phyloP scores from a whole-genome alignment of 1,140 invertebrate genomes.

The Drosophila arawakana region DNA sequence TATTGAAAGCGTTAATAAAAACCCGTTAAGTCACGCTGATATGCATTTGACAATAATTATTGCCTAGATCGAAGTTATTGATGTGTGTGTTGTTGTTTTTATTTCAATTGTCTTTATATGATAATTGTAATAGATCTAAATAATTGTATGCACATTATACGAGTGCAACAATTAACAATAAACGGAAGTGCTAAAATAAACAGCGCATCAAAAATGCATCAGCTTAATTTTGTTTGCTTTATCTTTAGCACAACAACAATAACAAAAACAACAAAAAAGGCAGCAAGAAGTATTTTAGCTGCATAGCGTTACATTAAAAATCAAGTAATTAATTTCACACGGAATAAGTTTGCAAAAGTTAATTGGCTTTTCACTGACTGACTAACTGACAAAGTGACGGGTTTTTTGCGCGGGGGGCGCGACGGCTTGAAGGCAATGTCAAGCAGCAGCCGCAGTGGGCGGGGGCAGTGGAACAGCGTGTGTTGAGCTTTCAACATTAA shows the following conservation, averaged over 20 bases:
- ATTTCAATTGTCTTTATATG: conserved; percentile 1
- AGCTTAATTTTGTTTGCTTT: conserved; percentile 55
- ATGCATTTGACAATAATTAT: background rate
- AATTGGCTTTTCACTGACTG: conserved; percentile 73
- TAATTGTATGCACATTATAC: background rate
- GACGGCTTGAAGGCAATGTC: background rate
- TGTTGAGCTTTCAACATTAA: conserved; percentile 48
- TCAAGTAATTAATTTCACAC: conserved; percentile 77
- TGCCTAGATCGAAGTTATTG: background rate
- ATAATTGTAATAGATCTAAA: background rate
- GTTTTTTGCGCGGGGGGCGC: background rate
- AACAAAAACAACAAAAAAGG: conserved; percentile 15
- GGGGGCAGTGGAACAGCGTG: background rate
- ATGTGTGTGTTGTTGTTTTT: background rate
- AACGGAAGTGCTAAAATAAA: conserved; percentile 61
- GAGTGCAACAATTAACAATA: conserved; percentile 20
- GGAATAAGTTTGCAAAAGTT: conserved; percentile 76
- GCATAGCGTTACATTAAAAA: conserved; percentile 53
- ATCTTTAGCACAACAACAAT: conserved; percentile 15
- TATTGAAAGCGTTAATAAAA: background rate
- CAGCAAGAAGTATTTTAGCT: conserved; percentile 16
- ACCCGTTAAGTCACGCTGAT: conserved; percentile 1
- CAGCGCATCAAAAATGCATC: conserved; percentile 56
- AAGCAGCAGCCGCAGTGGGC: too few relatives aligned
- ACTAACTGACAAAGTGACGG: conserved; percentile 6